Conservation (phyloP, 2,113 vertebrate genomes). For the Pseudolaguvia tuberculata region DNA sequence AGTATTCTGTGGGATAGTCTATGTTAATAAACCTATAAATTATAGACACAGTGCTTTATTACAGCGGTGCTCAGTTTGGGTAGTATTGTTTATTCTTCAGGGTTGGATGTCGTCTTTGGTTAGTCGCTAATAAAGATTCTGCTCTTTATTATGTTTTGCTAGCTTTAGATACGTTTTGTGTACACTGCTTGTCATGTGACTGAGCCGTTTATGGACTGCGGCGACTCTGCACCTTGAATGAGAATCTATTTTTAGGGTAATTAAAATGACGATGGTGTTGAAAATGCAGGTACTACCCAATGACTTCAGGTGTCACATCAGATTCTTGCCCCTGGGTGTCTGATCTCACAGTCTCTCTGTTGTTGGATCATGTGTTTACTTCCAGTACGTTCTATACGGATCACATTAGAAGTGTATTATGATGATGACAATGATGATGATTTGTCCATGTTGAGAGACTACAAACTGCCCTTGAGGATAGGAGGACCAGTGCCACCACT, state of each 20-base stretch:
- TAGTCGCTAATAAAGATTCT: background rate
- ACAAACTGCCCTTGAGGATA: background rate
- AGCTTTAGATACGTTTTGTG: background rate
- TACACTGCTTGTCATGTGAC: background rate
- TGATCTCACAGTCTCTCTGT: background rate
- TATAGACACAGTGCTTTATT: background rate
- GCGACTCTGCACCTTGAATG: background rate
- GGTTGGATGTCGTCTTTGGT: background rate
- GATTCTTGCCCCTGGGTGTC: background rate
- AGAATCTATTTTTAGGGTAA: background rate
- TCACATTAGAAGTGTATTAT: background rate
- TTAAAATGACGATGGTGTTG: background rate
- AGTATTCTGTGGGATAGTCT: background rate
- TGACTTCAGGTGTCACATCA: background rate
- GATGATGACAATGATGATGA: constrained; percentile 7
- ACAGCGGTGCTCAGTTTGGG: background rate
- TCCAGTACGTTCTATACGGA: background rate
- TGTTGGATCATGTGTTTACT: background rate
- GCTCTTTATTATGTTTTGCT: background rate
- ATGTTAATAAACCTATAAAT: background rate
- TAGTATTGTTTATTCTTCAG: background rate
- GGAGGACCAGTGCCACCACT: background rate
- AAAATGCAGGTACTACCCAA: background rate
- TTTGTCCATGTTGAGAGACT: background rate
- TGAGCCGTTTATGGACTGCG: background rate